Conservation (phyloP, 2,888 invertebrate genomes). For the Autographa pulchrina region DNA sequence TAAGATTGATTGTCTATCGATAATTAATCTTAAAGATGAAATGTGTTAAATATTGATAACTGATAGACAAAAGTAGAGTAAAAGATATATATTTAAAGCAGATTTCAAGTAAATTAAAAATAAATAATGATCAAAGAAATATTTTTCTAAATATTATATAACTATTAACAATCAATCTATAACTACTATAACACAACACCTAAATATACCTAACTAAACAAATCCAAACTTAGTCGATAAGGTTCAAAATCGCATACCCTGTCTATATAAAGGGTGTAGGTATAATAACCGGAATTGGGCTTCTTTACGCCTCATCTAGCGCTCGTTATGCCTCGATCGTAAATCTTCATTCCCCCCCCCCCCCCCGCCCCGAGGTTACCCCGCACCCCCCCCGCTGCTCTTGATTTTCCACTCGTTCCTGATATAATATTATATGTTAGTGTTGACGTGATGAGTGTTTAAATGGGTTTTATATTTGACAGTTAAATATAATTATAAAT, state of each 20-base stretch:
- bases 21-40: too few relatives aligned
- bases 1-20: too few relatives aligned
- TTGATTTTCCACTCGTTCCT: slow-evolving; percentile 79
- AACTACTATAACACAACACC: neutral
- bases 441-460: slow-evolving; percentile 69
- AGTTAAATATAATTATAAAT: too few relatives aligned
- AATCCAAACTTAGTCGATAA: slow-evolving; percentile 51
- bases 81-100: too few relatives aligned
- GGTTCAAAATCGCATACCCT: slow-evolving; percentile 68
- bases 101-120: too few relatives aligned
- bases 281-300: slow-evolving; percentile 88
- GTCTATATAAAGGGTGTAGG: slow-evolving; percentile 72
- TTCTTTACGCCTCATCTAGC: slow-evolving; percentile 89
- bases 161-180: too few relatives aligned
- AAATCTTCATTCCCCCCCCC: slow-evolving; percentile 87
- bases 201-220: neutral
- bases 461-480: slow-evolving; percentile 28
- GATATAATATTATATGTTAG: slow-evolving; percentile 76
- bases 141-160: too few relatives aligned
- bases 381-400: slow-evolving; percentile 58
- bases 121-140: too few relatives aligned
- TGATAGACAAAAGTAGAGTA: too few relatives aligned
- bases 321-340: slow-evolving; percentile 88
- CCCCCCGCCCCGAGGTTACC: slow-evolving; percentile 43
- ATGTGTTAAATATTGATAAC: too few relatives aligned